Evolutionary conservation across 2,888 invertebrate species (phyloP).

Genomic region (Zhengitettix transpicula): DNA sequence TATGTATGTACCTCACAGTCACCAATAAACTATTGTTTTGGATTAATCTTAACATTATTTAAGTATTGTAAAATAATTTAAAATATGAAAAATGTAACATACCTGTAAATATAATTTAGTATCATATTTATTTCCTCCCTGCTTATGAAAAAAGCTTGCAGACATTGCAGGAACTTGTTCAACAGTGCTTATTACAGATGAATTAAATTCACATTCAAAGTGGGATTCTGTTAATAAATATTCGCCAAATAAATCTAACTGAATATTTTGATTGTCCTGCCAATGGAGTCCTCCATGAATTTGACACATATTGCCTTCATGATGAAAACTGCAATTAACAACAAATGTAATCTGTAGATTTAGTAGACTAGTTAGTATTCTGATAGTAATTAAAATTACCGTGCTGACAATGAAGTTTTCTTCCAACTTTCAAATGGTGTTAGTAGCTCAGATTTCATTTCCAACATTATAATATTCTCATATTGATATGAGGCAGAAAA

Average conservation of each 20-base stretch:
- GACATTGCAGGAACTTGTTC: slow-evolving; percentile 38
- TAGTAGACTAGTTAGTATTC: not conserved
- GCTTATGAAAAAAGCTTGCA: slow-evolving; percentile 35
- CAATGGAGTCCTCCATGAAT: slow-evolving; percentile 38
- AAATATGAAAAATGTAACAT: slow-evolving; percentile 10
- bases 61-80: too few relatives aligned
- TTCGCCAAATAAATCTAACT: slow-evolving; percentile 35
- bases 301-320: slow-evolving; percentile 30
- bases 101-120: slow-evolving; percentile 34
- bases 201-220: slow-evolving; percentile 31
- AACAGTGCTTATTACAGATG: slow-evolving; percentile 38
- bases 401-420: slow-evolving; percentile 32
- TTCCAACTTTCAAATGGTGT: slow-evolving; percentile 42
- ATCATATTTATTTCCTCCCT: slow-evolving; percentile 31
- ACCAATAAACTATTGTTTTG: too few relatives aligned
- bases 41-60: too few relatives aligned
- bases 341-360: not conserved
- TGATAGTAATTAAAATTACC: slow-evolving; percentile 23
- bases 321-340: slow-evolving; percentile 27
- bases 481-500: slow-evolving; percentile 42
- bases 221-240: slow-evolving; percentile 26
- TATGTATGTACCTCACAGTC: too few relatives aligned
- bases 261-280: slow-evolving; percentile 40
- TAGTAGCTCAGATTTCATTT: slow-evolving; percentile 28
- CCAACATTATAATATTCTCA: slow-evolving; percentile 28